Evolutionary conservation across 2,888 invertebrate species (phyloP).

Genomic region (Dascillus cervinus): DNA sequence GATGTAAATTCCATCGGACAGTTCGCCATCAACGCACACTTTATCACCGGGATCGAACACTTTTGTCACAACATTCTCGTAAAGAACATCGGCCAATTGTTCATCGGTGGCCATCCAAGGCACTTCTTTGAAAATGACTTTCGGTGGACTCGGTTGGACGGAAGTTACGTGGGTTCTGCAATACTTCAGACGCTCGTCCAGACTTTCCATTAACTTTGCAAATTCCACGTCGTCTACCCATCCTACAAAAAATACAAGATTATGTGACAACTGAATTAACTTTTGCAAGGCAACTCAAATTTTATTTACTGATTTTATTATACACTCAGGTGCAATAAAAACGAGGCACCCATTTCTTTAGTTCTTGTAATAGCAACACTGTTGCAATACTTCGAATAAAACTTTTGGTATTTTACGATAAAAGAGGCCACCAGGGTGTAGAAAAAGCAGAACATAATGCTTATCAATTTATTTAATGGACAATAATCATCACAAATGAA

Average conservation of each 20-base stretch:
- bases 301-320: too few species aligned
- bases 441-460: too few species aligned
- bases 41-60: constrained; percentile 19
- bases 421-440: too few species aligned
- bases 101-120: constrained; percentile 22
- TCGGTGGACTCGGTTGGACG: constrained; percentile 46
- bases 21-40: constrained; percentile 28
- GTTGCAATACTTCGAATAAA: too few species aligned
- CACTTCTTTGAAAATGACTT: constrained; percentile 33
- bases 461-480: too few species aligned
- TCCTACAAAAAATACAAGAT: constrained; percentile 31
- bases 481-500: too few species aligned
- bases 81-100: constrained; percentile 17
- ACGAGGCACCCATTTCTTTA: too few species aligned
- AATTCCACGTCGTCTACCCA: constrained; percentile 54
- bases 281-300: background rate
- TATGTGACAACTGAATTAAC: background rate
- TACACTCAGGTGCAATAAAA: too few species aligned
- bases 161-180: constrained; percentile 19
- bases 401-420: too few species aligned
- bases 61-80: constrained; percentile 15
- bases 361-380: too few species aligned
- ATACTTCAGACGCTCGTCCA: constrained; percentile 49
- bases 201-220: constrained; percentile 43
- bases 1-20: constrained; percentile 39